Evolutionary conservation across 2,888 invertebrate species (phyloP).

Genomic region (Andrena flavipes): DNA sequence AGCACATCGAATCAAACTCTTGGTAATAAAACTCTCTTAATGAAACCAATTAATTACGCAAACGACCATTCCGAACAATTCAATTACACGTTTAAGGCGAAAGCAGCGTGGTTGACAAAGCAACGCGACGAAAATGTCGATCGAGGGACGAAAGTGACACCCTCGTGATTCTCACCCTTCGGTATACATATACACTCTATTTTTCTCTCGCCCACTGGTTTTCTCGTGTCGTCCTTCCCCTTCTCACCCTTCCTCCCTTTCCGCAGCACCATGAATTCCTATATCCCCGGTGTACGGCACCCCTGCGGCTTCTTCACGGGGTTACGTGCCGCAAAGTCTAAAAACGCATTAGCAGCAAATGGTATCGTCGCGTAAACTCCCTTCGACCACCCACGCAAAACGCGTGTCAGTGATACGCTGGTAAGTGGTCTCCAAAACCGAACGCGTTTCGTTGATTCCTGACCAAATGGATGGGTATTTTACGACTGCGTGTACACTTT

Average conservation of each 20-base stretch:
- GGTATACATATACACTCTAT: not conserved
- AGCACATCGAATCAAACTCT: not conserved
- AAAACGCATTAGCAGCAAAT: slow-evolving; percentile 65
- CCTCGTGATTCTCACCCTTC: slow-evolving; percentile 27
- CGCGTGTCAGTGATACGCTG: not conserved
- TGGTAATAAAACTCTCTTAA: not conserved
- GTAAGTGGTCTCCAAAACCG: slow-evolving; percentile 12
- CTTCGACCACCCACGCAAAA: slow-evolving; percentile 25
- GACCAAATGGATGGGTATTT: slow-evolving; percentile 17
- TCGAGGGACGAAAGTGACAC: slow-evolving; percentile 41
- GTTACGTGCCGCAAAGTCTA: slow-evolving; percentile 46
- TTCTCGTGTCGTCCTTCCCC: not conserved
- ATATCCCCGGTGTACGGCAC: slow-evolving; percentile 17
- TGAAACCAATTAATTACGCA: not conserved
- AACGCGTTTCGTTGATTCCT: slow-evolving; percentile 23
- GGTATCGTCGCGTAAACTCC: slow-evolving; percentile 55
- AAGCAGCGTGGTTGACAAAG: slow-evolving; percentile 6
- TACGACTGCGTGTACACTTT: not conserved
- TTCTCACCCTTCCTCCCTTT: not conserved
- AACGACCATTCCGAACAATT: not conserved
- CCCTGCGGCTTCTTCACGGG: slow-evolving; percentile 58
- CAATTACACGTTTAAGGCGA: slow-evolving; percentile 24
- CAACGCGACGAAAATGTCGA: slow-evolving; percentile 30
- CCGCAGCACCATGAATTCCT: slow-evolving; percentile 25
- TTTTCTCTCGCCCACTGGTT: not conserved